These are phyloP conservation scores for Motacilla tschutschensis DNA, from an alignment of 2,113 vertebrate species.

Conservation along the genomic window DNA sequence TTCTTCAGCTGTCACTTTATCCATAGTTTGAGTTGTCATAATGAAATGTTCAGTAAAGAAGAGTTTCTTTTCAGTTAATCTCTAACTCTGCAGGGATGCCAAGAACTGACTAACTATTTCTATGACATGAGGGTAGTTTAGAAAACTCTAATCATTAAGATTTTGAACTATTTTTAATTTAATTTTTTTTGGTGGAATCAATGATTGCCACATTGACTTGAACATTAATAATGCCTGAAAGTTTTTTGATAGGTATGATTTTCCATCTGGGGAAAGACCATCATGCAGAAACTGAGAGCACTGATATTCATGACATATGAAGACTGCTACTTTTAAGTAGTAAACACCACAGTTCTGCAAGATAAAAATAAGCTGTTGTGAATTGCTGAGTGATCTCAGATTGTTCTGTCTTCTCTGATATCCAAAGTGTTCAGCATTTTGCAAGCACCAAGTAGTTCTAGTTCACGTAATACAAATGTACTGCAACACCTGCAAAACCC, in stretches of 20 bases:
- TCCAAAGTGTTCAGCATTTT: neutral
- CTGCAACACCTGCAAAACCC: neutral
- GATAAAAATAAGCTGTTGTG: neutral
- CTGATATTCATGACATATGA: rapidly evolving
- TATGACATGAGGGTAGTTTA: neutral
- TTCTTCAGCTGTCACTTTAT: neutral
- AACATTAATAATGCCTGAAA: neutral
- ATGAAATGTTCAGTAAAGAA: neutral
- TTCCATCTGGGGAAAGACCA: neutral
- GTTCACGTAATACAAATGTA: neutral
- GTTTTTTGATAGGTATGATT: neutral
- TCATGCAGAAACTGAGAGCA: neutral
- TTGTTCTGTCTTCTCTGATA: neutral
- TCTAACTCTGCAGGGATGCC: neutral
- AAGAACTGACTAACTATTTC: neutral
- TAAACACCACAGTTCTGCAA: neutral
- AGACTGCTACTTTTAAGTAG: neutral
- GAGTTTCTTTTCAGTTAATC: neutral
- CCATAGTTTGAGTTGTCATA: neutral
- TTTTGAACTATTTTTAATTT: neutral
- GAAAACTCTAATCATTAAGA: neutral
- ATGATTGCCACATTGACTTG: neutral
- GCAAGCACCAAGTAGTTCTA: neutral
- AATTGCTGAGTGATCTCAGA: neutral
- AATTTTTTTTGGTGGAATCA: neutral